Conservation (phyloP, 2,888 invertebrate genomes). For the Caenorhabditis angaria region DNA sequence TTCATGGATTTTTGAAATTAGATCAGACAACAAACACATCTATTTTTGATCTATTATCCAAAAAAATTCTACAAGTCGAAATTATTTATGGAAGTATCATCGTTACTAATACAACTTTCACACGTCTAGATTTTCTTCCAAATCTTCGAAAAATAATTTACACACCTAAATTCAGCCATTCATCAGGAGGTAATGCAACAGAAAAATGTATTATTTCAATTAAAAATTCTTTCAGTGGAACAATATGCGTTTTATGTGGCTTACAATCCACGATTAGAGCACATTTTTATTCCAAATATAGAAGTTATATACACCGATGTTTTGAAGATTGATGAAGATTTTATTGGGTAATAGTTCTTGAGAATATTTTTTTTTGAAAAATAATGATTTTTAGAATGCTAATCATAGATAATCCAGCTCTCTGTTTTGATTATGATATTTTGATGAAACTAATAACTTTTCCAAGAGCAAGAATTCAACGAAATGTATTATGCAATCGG, state of each 20-base stretch:
- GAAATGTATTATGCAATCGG: neutral
- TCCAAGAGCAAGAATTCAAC: neutral
- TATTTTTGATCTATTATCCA: neutral
- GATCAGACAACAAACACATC: neutral
- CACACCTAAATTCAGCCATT: no score
- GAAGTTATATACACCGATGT: neutral
- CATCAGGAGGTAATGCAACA: no score
- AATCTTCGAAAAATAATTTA: neutral
- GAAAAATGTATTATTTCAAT: no score
- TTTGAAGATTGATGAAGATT: neutral
- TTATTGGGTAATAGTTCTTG: neutral
- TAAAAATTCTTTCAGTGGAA: neutral
- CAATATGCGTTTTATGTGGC: neutral
- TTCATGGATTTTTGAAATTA: neutral
- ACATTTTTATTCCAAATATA: neutral
- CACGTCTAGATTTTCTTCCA: constrained; percentile 7
- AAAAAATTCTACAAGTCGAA: constrained; percentile 7
- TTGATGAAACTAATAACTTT: neutral
- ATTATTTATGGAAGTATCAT: neutral
- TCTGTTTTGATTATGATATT: neutral
- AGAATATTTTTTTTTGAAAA: no score
- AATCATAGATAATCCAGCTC: neutral
- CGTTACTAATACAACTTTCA: neutral
- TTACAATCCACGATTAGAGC: neutral
- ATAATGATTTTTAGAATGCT: neutral